phyloP scores from a whole-genome alignment of 2,888 invertebrate species.

The Eubasilissa splendida region DNA sequence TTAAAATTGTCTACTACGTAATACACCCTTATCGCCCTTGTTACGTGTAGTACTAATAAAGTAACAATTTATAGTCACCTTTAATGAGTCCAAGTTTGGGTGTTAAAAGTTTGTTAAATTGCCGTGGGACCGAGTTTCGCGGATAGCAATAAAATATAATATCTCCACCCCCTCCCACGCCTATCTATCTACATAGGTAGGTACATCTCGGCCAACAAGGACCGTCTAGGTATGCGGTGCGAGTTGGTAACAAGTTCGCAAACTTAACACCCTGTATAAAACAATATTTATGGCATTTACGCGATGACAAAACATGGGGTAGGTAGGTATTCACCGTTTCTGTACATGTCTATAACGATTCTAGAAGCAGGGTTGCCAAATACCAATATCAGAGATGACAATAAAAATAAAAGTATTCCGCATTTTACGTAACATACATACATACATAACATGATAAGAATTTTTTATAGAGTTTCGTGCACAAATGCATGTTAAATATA shows the following conservation, averaged over 20 bases:
- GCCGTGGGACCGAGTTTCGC: slow-evolving; percentile 54
- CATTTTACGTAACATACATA: no score
- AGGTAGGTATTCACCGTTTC: slow-evolving; percentile 42
- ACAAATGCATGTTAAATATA: no score
- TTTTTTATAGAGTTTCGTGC: no score
- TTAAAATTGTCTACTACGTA: no score
- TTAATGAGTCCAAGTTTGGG: slow-evolving; percentile 55
- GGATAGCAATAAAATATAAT: slow-evolving; percentile 53
- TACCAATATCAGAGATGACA: no score
- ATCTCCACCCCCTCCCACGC: slow-evolving; percentile 20
- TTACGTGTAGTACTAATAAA: slow-evolving; percentile 33
- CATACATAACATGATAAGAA: no score
- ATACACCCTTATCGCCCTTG: background rate
- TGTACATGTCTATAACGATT: slow-evolving; percentile 12
- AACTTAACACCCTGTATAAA: slow-evolving; percentile 54
- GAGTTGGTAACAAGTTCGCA: slow-evolving; percentile 51
- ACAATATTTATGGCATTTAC: slow-evolving; percentile 59
- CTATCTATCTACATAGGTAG: slow-evolving; percentile 10
- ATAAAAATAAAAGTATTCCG: no score
- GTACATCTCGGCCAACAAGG: background rate
- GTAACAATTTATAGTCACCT: slow-evolving; percentile 54
- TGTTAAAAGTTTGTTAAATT: slow-evolving; percentile 57
- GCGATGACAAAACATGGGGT: slow-evolving; percentile 55
- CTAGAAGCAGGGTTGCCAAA: slow-evolving; percentile 17
- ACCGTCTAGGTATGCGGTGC: slow-evolving; percentile 35